These are phyloP conservation scores for Lasioglossum baleicum DNA, from an alignment of 1,140 invertebrate species.

Conservation along the genomic window DNA sequence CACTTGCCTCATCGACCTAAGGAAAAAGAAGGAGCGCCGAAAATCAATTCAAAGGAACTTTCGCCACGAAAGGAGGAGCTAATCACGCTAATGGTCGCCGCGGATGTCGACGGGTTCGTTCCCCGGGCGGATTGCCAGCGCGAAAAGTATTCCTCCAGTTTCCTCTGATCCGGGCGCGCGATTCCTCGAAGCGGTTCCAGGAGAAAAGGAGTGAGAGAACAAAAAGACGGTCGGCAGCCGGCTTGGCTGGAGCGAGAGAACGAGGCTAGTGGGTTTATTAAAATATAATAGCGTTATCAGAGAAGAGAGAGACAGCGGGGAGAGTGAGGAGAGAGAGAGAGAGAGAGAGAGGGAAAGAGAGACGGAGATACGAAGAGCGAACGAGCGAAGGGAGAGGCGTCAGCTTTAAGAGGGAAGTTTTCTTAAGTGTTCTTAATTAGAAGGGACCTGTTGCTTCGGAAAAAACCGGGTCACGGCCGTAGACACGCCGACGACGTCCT, in stretches of 20 bases:
- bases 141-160: slow-evolving; percentile 17
- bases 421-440: slow-evolving; percentile 82
- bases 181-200: slow-evolving; percentile 30
- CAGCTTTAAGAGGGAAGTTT: slow-evolving; percentile 81
- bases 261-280: slow-evolving; percentile 70
- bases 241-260: slow-evolving; percentile 17
- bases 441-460: slow-evolving; percentile 81
- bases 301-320: neutral
- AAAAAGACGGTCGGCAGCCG: slow-evolving; percentile 12
- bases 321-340: no score
- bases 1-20: no score
- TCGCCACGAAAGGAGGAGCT: neutral
- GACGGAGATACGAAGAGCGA: slow-evolving; percentile 4
- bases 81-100: slow-evolving; percentile 18
- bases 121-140: slow-evolving; percentile 28
- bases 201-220: slow-evolving; percentile 3
- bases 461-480: slow-evolving; percentile 80
- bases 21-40: neutral
- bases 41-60: neutral
- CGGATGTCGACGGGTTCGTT: neutral
- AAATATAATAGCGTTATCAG: slow-evolving; percentile 77
- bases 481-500: slow-evolving; percentile 65
- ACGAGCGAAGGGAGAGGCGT: slow-evolving; percentile 68
- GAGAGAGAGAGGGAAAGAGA: no score
- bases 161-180: slow-evolving; percentile 5